These are phyloP conservation scores for Eustalomyia histrio DNA, from an alignment of 2,888 invertebrate species.

Conservation along the genomic window DNA sequence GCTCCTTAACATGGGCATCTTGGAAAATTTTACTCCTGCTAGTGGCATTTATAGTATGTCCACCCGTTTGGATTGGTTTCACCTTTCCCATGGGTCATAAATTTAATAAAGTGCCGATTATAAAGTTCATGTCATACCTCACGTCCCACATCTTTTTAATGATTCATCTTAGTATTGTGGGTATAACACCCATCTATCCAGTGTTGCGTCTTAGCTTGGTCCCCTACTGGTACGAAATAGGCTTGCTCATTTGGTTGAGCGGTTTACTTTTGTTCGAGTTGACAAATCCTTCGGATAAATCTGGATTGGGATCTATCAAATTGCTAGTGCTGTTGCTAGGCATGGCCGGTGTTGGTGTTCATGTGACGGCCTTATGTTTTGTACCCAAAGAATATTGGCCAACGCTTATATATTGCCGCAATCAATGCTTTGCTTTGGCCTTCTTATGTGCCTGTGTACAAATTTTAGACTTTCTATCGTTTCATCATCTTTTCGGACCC, in stretches of 20 bases:
- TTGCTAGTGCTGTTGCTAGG: slow-evolving; percentile 91
- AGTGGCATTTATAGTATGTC: slow-evolving; percentile 94
- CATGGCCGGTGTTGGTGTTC: slow-evolving; percentile 93
- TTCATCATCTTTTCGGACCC: slow-evolving; percentile 99
- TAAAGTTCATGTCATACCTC: slow-evolving; percentile 99
- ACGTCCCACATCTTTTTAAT: slow-evolving; percentile 99
- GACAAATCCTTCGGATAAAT: slow-evolving; percentile 98
- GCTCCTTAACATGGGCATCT: slow-evolving; percentile 96
- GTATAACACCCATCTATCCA: slow-evolving; percentile 92
- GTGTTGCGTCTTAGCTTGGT: slow-evolving; percentile 88
- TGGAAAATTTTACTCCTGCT: slow-evolving; percentile 97
- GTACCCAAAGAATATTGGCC: slow-evolving; percentile 87
- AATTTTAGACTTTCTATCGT: slow-evolving; percentile 97
- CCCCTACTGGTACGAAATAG: slow-evolving; percentile 98
- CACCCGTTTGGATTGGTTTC: slow-evolving; percentile 97
- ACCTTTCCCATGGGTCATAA: slow-evolving; percentile 96
- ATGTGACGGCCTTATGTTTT: slow-evolving; percentile 89
- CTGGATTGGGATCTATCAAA: slow-evolving; percentile 97
- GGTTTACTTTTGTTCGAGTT: slow-evolving; percentile 97
- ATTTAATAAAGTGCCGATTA: slow-evolving; percentile 98
- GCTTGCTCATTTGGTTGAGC: slow-evolving; percentile 95
- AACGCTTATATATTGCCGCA: slow-evolving; percentile 94
- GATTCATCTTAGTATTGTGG: slow-evolving; percentile 93
- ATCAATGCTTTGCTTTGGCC: slow-evolving; percentile 97
- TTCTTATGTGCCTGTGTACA: slow-evolving; percentile 98